A percentile compares a stretch with the other conserved stretches of the same genome.
Evolutionary conservation across 2,797 vertebrate genomes (phyloP).

Genomic region (Philypnodon macrostomus): DNA sequence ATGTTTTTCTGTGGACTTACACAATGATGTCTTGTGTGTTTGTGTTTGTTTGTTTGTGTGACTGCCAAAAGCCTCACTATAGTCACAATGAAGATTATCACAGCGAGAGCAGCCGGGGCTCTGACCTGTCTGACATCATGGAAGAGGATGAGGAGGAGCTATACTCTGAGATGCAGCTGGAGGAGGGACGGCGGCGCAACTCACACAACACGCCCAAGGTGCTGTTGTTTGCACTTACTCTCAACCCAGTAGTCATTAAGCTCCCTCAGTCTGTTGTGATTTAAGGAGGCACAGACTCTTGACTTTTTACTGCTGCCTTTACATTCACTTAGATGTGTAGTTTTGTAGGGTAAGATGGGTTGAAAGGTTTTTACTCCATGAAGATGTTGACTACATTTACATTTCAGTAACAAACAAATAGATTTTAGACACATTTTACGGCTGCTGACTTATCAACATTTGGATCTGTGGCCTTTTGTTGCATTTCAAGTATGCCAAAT

Average conservation of each 20-base stretch:
- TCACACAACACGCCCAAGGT: constrained; percentile 93
- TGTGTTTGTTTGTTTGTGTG: constrained; percentile 59
- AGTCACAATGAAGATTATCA: constrained; percentile 93
- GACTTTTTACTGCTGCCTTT: constrained; percentile 64
- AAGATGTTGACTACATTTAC: neutral
- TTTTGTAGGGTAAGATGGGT: constrained; percentile 30
- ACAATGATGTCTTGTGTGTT: constrained; percentile 68
- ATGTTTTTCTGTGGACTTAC: constrained; percentile 60
- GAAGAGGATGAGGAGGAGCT: constrained; percentile 99
- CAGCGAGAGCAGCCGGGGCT: constrained; percentile 95
- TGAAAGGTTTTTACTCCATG: neutral
- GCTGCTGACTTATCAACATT: neutral
- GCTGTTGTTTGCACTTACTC: constrained; percentile 68
- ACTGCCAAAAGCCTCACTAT: constrained; percentile 83
- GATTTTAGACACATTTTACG: too few species aligned
- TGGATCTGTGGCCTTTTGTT: too few species aligned
- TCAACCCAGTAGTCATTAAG: constrained; percentile 51
- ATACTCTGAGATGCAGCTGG: constrained; percentile 95
- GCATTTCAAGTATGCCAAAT: too few species aligned
- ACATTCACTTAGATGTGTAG: constrained; percentile 48
- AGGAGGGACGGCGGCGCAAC: constrained; percentile 88
- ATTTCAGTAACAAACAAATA: too few species aligned
- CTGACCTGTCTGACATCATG: constrained; percentile 97
- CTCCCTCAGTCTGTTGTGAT: constrained; percentile 33
- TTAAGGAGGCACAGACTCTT: constrained; percentile 72